These are phyloP conservation scores for Entelurus aequoreus DNA, from an alignment of 2,113 vertebrate genomes.

Conservation along the genomic window DNA sequence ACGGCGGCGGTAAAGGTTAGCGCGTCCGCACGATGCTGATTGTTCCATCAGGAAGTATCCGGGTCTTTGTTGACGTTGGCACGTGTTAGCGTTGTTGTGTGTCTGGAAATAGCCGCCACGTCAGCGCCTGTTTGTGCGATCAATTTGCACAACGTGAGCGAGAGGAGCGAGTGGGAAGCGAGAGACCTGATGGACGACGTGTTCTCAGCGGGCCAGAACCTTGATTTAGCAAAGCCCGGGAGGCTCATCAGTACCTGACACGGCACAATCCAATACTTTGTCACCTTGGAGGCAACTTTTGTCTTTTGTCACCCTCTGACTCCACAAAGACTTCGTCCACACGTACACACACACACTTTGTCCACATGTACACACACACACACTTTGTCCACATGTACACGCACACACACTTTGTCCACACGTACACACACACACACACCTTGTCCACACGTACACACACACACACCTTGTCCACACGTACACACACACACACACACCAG, in stretches of 20 bases:
- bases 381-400: no score
- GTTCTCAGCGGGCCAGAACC: neutral
- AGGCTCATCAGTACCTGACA: neutral
- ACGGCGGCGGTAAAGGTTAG: slow-evolving; percentile 77
- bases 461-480: no score
- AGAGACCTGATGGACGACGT: neutral
- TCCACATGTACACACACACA: no score
- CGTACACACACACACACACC: no score
- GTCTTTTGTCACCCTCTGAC: neutral
- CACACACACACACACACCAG: no score
- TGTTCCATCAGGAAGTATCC: slow-evolving; percentile 83
- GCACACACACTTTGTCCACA: no score
- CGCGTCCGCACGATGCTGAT: slow-evolving; percentile 84
- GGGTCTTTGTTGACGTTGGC: slow-evolving; percentile 67
- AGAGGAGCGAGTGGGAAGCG: neutral
- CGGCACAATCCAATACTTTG: neutral
- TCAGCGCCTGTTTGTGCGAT: slow-evolving; percentile 22
- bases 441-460: no score
- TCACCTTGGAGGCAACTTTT: slow-evolving; percentile 2
- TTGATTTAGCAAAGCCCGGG: neutral
- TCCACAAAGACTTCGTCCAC: neutral
- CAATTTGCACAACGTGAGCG: slow-evolving; percentile 7
- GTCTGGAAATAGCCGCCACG: neutral
- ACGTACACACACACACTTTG: no score
- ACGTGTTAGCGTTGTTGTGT: neutral